phyloP scores from a whole-genome alignment of 2,888 invertebrate species.

The Lochmaea capreae region DNA sequence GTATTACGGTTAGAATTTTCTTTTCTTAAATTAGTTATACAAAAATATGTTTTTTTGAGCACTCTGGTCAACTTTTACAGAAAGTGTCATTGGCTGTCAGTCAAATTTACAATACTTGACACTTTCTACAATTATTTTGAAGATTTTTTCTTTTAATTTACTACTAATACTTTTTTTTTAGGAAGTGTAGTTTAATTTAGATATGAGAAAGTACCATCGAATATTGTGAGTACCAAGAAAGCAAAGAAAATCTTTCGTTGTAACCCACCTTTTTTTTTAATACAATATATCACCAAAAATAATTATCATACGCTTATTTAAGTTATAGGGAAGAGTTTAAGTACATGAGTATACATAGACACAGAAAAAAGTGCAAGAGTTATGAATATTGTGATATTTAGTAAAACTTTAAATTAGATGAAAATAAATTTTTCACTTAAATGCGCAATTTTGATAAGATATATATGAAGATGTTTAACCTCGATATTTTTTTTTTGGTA shows the following conservation, averaged over 20 bases:
- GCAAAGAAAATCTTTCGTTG: constrained; percentile 13
- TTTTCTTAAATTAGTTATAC: background rate
- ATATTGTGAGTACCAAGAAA: constrained; percentile 13
- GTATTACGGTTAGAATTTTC: too few relatives aligned
- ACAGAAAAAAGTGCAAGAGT: background rate
- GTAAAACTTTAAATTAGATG: background rate
- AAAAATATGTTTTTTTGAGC: background rate
- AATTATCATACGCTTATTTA: background rate
- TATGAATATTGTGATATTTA: background rate
- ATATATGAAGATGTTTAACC: too few relatives aligned
- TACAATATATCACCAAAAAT: constrained; percentile 7
- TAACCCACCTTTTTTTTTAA: constrained; percentile 10
- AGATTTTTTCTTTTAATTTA: background rate
- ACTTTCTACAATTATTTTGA: too few relatives aligned
- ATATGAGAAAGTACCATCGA: background rate
- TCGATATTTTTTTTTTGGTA: too few relatives aligned
- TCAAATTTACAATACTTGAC: too few relatives aligned
- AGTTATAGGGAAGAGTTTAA: background rate
- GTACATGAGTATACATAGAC: background rate
- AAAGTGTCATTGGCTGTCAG: background rate
- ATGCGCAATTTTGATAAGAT: too few relatives aligned
- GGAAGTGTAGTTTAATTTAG: background rate
- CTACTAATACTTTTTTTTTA: background rate
- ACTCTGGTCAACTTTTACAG: background rate
- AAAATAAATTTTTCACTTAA: too few relatives aligned